Evolutionary conservation across 2,888 invertebrate genomes (phyloP), one percentile per base, ranked within the genome.

Genomic region (Apeira syringaria): DNA sequence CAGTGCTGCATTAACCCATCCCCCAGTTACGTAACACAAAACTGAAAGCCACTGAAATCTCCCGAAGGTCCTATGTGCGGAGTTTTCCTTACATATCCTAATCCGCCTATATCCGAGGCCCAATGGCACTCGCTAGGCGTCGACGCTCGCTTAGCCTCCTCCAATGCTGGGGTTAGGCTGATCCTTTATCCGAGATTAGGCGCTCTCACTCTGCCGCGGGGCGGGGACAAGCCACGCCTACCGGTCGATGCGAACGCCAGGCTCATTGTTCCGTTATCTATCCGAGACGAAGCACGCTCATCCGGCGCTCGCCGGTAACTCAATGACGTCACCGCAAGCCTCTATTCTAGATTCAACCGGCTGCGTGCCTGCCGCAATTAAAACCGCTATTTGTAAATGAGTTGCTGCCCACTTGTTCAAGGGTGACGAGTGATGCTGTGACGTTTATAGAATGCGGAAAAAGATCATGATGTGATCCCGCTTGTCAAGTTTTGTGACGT

Each of bases 151-250:
- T 68, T 74, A 76, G 68, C 83, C 78, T 79, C 83, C 81, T 80
- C 85, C 85, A 80, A 83, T 79, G 58, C 80, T 72, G 75, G 80
- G 74, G 67, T 83, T 80, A 85, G 76, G 77, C 76, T 86, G 80
- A 88, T 88, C 88, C 88, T 79, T 84, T 88, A 89, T 86, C 83
- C 86, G 74, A 84, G 89, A 89, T 89, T 87, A 89, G 84, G 64
- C 74, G 80, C 64, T 78, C 78, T 79, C 79, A 74, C 75, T 77
- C 76, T 77, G 65, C 28, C 46, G 71, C 67, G 78, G 77, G 88
- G 88, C 84, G 85, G 84, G 80, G 82, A 74, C 75, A 53, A 57
- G 77, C 78, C 86, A 84, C 86, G 87, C 87, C 87, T 69, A 80
- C 82, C 86, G 87, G 84, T 87, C 87, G 86, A 87, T 86, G 83